Evolutionary conservation across 2,888 invertebrate species (phyloP), one percentile per base, ranked within the genome.

Genomic region (Lithophane leautieri): DNA sequence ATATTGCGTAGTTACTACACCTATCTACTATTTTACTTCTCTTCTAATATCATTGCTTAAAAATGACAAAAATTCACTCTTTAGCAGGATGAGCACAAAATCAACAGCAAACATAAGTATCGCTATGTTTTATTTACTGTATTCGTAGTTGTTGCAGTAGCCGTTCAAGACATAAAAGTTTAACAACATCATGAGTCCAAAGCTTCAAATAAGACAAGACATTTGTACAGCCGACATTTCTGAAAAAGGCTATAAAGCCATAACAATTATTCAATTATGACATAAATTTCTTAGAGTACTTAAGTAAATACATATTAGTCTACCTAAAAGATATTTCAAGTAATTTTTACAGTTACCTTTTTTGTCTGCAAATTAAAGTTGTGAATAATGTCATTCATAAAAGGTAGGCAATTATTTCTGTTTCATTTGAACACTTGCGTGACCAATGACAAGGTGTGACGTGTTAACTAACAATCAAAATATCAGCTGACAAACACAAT

Each of bases 381-480:
- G 63, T 82, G 63, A 70, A 83, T 60, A 63, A 69, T 65, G 7
- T 52, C 16, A 52, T 66, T 79, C 69, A 52, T 54, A 66, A 67
- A 80, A 58, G 47, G 34, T 28, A 44, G n/a, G 34, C 19, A 81
- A 74, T 84, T 74, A 67, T 68, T 58, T 67, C 14, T 9, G 12
- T 52, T 34, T 25, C 61, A 70, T 82, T 75, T 81, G 66, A 40
- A 67, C 67, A 82, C 62, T 81, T 82, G 76, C 82, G 63, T 76
- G 70, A 47, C 71, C n/a, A 65, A 44, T 80, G 42, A 70, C 62
- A 19, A n/a, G 28, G n/a, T 84, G 42, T 60, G 66, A 81, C 71
- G 28, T 70, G 70, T 60, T 72, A 60, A 81, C 28, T 56, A 52
- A 52, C 67, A 60, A 56, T 68, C 50, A 68, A 58, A 70, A 74